Evolutionary conservation across 1,140 invertebrate species (phyloP), one percentile per base, ranked within the genome.

Genomic region (Drosophila ironensis): DNA sequence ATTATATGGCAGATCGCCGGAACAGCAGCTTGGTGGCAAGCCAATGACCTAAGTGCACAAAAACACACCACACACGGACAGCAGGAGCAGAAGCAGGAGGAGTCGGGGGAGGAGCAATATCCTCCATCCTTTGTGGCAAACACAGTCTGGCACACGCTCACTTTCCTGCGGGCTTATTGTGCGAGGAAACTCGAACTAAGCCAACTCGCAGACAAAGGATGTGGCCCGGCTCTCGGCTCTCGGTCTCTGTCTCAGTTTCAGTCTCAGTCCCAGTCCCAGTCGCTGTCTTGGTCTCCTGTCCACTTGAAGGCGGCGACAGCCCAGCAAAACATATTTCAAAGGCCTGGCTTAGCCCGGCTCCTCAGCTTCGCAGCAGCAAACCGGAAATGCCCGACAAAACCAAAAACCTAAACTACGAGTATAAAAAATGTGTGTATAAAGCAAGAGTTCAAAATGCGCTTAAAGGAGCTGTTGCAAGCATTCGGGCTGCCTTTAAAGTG

Each of bases 401-500:
- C 24, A 25, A 59, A 56, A 53, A 42, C 3, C 52, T n/a, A 53
- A 42, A 14, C 12, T 12, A 20, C n/a, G 5, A 17, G 20, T 6
- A 33, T 14, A 33, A 12, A 56, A 35, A 11, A 20, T n/a, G n/a
- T n/a, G 16, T 17, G 4, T 6, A 27, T 9, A 33, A 47, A 33
- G 14, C 12, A 1, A 37, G 33, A 72, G 73, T 73, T 76, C 57
- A 72, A 66, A 84, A 57, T 30, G 64, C 63, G 56, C 78, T 78
- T 82, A 56, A 84, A 82, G 80, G 41, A 66, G 64, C 50, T 38
- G 69, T 61, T 63, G 14, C 25, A 40, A 20, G 47, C 61, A n/a
- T n/a, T n/a, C n/a, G n/a, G n/a, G n/a, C n/a, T 54, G 52, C 66
- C 41, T 82, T 77, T 84, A 84, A 84, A 77, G 78, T 77, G 78